These are phyloP conservation scores for Clinocottus analis DNA, from an alignment of 2,113 vertebrate genomes.

Conservation along the genomic window DNA sequence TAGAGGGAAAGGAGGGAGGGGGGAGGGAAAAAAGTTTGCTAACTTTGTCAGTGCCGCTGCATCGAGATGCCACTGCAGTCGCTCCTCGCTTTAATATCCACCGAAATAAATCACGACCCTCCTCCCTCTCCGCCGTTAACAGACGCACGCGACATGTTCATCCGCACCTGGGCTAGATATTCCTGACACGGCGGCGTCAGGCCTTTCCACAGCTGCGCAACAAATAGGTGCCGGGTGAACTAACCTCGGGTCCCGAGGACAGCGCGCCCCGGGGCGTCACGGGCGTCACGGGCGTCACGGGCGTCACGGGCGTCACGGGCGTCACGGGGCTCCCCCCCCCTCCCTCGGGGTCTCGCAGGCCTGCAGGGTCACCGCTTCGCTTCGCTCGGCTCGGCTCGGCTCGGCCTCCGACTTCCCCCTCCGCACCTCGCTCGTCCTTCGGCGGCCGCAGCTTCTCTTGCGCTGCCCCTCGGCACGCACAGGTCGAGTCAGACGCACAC, in stretches of 20 bases:
- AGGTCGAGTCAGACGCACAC: constrained; percentile 1
- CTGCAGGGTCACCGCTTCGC: constrained; percentile 37
- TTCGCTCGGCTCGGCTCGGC: background rate
- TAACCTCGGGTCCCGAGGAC: constrained; percentile 68
- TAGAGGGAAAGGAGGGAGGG: background rate
- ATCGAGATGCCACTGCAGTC: constrained; percentile 83
- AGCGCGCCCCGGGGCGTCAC: constrained; percentile 38
- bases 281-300: constrained; percentile 10
- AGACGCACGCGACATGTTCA: constrained; percentile 82
- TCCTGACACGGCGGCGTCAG: constrained; percentile 73
- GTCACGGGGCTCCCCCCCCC: background rate
- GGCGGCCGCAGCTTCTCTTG: background rate
- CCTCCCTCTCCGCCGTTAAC: constrained; percentile 76
- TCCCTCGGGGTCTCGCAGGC: constrained; percentile 19
- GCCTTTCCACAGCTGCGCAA: constrained; percentile 76
- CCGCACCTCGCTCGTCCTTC: background rate
- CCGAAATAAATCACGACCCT: constrained; percentile 88
- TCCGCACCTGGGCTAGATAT: constrained; percentile 85
- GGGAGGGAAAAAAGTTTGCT: constrained; percentile 28
- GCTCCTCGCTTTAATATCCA: constrained; percentile 88
- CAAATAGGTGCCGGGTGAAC: constrained; percentile 83
- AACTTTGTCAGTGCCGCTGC: constrained; percentile 77
- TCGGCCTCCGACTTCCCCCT: background rate
- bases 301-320: constrained; percentile 7
- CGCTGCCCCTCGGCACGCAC: background rate